Conservation (phyloP, 2,888 invertebrate genomes). For the Euclidia mi region DNA sequence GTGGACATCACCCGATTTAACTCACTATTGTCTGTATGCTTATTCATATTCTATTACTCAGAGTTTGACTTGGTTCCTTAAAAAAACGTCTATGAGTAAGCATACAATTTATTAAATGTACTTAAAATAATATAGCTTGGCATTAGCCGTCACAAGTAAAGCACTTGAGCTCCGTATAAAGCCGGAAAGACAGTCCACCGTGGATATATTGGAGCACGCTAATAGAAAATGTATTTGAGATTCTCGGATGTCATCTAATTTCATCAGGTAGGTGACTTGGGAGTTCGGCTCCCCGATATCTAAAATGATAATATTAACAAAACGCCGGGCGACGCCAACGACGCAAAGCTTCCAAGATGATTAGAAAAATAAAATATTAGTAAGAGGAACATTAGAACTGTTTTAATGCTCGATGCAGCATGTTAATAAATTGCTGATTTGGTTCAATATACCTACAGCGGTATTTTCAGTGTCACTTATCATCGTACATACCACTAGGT, state of each 20-base stretch:
- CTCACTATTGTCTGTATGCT: neutral
- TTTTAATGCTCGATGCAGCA: neutral
- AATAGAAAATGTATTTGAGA: constrained; percentile 3
- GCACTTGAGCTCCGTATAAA: no score
- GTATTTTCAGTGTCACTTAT: no score
- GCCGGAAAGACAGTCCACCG: no score
- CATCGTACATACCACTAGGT: no score
- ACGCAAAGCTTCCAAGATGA: constrained; percentile 12
- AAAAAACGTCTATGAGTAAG: no score
- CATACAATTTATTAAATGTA: no score
- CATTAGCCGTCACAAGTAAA: no score
- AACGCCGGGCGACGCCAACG: neutral
- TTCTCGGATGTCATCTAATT: constrained; percentile 13
- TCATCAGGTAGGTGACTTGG: constrained; percentile 13
- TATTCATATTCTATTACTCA: no score
- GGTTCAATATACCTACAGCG: no score
- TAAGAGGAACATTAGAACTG: neutral
- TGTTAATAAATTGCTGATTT: neutral
- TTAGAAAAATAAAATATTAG: constrained; percentile 4
- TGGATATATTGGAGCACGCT: neutral
- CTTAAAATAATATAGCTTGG: no score
- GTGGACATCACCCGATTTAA: neutral
- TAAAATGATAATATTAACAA: constrained; percentile 12
- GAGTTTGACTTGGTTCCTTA: no score
- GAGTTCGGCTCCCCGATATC: constrained; percentile 3